Percentiles rank a stretch among this genome's conserved stretches.
Evolutionary conservation across 1,140 invertebrate species (phyloP).

Genomic region (Rhopalosiphum padi): DNA sequence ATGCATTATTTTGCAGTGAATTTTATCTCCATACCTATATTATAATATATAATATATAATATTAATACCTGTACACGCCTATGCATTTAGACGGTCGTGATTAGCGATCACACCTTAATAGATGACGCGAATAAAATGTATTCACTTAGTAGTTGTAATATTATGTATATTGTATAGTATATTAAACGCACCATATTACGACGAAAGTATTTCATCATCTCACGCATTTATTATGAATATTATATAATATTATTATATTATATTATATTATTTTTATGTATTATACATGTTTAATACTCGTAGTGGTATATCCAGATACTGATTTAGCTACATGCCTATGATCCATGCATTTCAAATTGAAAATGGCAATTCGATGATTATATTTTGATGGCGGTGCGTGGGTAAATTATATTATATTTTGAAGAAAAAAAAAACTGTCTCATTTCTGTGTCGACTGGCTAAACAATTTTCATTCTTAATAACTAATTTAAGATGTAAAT

Average conservation of each 20-base stretch:
- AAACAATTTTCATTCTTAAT: not conserved
- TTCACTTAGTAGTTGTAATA: not conserved
- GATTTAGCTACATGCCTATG: not conserved
- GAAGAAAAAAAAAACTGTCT: not conserved
- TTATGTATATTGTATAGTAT: not conserved
- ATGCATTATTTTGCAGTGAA: not conserved
- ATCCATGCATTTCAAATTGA: not conserved
- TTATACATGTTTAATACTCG: not conserved
- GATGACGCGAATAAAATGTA: not conserved
- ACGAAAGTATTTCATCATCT: not conserved
- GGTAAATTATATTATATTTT: not conserved
- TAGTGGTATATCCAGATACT: not conserved
- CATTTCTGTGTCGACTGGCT: not conserved
- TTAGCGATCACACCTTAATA: not conserved
- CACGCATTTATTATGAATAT: not conserved
- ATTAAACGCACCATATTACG: not conserved
- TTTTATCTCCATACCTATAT: not conserved
- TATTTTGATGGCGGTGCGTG: not conserved
- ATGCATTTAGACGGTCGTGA: not conserved
- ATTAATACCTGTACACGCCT: not conserved
- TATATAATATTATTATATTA: too few species aligned
- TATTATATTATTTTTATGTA: too few species aligned
- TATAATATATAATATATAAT: not conserved
- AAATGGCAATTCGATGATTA: not conserved
- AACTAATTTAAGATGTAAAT: not conserved